These are phyloP conservation scores for Gisinianus flammeolus DNA, from an alignment of 2,888 invertebrate species.

Conservation along the genomic window DNA sequence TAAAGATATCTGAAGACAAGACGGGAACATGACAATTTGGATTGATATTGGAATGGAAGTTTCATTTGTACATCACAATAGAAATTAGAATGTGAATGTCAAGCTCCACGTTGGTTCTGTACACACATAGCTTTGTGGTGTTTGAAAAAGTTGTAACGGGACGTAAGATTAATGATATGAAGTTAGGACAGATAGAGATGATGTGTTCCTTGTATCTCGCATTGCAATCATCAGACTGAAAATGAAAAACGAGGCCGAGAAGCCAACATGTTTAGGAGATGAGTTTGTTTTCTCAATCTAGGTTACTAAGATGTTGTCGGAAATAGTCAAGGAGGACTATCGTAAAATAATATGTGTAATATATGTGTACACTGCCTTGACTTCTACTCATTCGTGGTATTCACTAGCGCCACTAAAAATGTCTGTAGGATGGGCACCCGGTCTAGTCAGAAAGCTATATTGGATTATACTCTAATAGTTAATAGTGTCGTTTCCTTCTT, in stretches of 20 bases:
- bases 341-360: constrained; percentile 16
- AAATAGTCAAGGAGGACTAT: constrained; percentile 37
- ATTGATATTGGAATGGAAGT: background rate
- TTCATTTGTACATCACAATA: background rate
- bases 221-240: constrained; percentile 24
- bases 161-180: constrained; percentile 27
- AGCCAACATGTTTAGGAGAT: constrained; percentile 9
- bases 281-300: constrained; percentile 28
- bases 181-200: constrained; percentile 31
- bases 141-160: constrained; percentile 12
- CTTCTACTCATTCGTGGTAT: background rate
- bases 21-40: constrained; percentile 14
- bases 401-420: too few species aligned
- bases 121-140: too few species aligned
- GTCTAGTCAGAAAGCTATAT: too few species aligned
- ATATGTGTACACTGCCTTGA: constrained; percentile 4
- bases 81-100: too few species aligned
- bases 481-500: background rate
- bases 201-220: constrained; percentile 12
- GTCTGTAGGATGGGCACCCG: too few species aligned
- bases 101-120: too few species aligned
- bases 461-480: too few species aligned
- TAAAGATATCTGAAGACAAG: constrained; percentile 7
- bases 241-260: constrained; percentile 25
- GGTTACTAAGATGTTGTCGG: constrained; percentile 45